phyloP scores from a whole-genome alignment of 1,140 invertebrate species.

The Thaumetopoea pityocampa region DNA sequence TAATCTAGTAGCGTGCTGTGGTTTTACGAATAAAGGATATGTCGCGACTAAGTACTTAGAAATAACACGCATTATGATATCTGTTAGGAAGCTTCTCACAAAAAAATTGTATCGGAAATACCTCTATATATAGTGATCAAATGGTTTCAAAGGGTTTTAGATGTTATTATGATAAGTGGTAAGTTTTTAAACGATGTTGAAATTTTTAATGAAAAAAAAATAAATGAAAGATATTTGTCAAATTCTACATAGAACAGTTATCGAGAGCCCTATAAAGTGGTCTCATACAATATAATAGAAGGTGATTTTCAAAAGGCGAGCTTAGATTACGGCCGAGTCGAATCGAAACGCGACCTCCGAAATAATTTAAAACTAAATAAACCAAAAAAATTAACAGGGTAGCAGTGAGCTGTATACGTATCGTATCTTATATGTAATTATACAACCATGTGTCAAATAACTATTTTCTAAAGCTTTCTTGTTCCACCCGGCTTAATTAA shows the following conservation, averaged over 20 bases:
- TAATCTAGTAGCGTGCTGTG: conserved; percentile 17
- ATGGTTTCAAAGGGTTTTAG: conserved; percentile 68
- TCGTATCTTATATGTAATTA: too few relatives aligned
- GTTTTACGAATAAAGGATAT: conserved; percentile 2
- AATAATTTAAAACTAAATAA: too few relatives aligned
- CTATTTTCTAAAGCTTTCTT: too few relatives aligned
- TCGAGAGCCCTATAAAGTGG: conserved; percentile 21
- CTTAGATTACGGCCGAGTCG: too few relatives aligned
- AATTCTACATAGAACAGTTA: conserved; percentile 64
- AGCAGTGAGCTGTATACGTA: too few relatives aligned
- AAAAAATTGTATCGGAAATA: conserved; percentile 64
- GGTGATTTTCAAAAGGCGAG: conserved; percentile 20
- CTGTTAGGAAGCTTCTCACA: conserved; percentile 42
- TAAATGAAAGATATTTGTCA: conserved; percentile 63
- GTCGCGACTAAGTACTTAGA: conserved; percentile 39
- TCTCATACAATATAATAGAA: conserved; percentile 29
- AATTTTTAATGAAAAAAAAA: conserved; percentile 68
- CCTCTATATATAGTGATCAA: conserved; percentile 71
- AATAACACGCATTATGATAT: conserved; percentile 34
- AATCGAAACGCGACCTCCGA: too few relatives aligned
- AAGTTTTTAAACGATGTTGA: conserved; percentile 69
- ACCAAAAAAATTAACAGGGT: too few relatives aligned
- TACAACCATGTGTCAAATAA: too few relatives aligned
- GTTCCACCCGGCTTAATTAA: too few relatives aligned
- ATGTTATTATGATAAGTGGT: conserved; percentile 65